These are phyloP conservation scores for Leuctra nigra DNA, from an alignment of 2,888 invertebrate genomes.

Conservation along the genomic window DNA sequence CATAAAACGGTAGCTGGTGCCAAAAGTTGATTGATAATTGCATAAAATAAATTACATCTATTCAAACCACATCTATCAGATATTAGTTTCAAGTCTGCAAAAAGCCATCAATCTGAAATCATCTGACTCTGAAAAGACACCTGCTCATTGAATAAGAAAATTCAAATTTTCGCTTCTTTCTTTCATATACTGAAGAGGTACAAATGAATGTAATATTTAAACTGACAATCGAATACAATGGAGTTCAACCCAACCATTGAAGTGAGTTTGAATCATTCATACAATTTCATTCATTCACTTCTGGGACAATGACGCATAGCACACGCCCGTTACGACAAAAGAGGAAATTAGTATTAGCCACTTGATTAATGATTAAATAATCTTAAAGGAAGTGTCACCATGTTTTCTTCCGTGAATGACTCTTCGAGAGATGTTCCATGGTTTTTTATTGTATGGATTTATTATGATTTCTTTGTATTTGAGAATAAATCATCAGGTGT, in stretches of 20 bases:
- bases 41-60: too few relatives aligned
- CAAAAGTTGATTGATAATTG: too few relatives aligned
- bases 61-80: too few relatives aligned
- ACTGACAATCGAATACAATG: slow-evolving; percentile 7
- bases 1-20: too few relatives aligned
- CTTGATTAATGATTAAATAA: slow-evolving; percentile 8
- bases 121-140: slow-evolving; percentile 8
- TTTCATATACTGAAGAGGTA: neutral
- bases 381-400: slow-evolving; percentile 9
- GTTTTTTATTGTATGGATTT: too few relatives aligned
- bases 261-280: neutral
- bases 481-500: too few relatives aligned
- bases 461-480: too few relatives aligned
- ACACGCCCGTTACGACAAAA: slow-evolving; percentile 6
- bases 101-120: too few relatives aligned
- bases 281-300: neutral
- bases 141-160: slow-evolving; percentile 13
- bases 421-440: too few relatives aligned
- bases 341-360: slow-evolving; percentile 3
- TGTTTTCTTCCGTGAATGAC: neutral
- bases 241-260: slow-evolving; percentile 9
- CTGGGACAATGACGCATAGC: neutral
- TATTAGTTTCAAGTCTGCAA: too few relatives aligned
- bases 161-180: slow-evolving; percentile 16
- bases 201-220: slow-evolving; percentile 13